Evolutionary conservation across 1,140 invertebrate genomes (phyloP), one percentile per base, ranked within the genome.

Genomic region (Brachystomella parvula): DNA sequence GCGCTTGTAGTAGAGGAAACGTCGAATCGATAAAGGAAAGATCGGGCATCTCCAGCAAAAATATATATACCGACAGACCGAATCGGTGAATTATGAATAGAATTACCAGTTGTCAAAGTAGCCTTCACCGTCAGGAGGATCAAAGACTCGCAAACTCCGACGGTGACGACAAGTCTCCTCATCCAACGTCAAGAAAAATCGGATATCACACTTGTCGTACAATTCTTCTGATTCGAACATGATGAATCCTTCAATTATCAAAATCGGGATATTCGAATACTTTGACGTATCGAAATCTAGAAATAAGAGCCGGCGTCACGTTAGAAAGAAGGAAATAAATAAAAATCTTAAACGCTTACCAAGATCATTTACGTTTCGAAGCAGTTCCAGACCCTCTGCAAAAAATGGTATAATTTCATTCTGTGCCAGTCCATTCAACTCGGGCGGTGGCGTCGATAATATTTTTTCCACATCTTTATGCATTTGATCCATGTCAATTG

Each of bases 241-340:
- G 3, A 64, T 33, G 35, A 70, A 69, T 15, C 71, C 71, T 49
- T 73, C 71, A 0, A 73, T 31, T 24, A 73, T 65, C 21, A 73
- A 28, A 44, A 73, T 65, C 2, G 71, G 71, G 21, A 70, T 53
- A 30, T 68, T 44, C 0, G 47, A 26, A 47, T 70, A 73, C 44
- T 73, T 70, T 12, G 68, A 68, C n/a, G 64, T 61, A 58, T 73
- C 65, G 12, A 65, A 35, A 39, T 56, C 71, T 73, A 33, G n/a
- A 32, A 61, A n/a, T n/a, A n/a, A 61, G 15, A 15, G 17, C 6
- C 24, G 32, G 6, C 31, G 30, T 26, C 12, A 44, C n/a, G 12
- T 44, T 44, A 12, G 12, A 44, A 12, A 47, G 15, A 47, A 47
- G 12, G 44, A 47, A 47, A 15, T n/a, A 47, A 47, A 47, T 47